Conservation (phyloP, 2,113 vertebrate genomes). For the Manacus vitellinus region DNA sequence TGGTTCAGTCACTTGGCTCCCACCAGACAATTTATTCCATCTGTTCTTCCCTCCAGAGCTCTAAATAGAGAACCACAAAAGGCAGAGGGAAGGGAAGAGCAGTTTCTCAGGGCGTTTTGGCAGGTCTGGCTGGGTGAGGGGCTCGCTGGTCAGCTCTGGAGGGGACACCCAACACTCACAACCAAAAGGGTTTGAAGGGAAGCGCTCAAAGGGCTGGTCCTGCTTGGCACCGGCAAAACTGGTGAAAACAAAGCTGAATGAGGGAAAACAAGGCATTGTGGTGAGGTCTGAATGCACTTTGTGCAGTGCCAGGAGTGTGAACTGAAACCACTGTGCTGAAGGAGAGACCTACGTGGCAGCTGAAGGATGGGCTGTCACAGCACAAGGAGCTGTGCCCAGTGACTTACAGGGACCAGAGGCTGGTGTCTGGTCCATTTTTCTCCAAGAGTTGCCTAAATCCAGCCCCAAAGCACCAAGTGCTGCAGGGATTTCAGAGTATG, state of each 20-base stretch:
- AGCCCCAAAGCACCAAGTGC: background rate
- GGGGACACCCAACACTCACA: background rate
- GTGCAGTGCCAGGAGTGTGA: background rate
- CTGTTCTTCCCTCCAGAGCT: background rate
- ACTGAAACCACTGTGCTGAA: background rate
- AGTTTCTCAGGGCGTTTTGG: conserved; percentile 32
- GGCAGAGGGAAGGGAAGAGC: background rate
- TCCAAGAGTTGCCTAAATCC: background rate
- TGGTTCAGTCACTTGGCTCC: conserved; percentile 4
- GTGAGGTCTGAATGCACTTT: background rate
- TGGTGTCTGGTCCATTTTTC: background rate
- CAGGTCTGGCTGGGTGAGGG: background rate
- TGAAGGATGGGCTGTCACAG: background rate
- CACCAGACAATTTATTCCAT: conserved; percentile 50
- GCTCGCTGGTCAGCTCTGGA: background rate
- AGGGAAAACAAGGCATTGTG: background rate
- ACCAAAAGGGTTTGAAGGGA: background rate
- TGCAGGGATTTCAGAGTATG: background rate
- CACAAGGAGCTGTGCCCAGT: background rate
- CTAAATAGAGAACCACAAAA: background rate
- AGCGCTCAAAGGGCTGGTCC: background rate
- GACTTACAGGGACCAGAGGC: background rate
- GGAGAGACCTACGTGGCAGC: background rate
- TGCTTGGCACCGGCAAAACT: background rate
- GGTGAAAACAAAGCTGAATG: background rate